Evolutionary conservation across 2,888 invertebrate genomes (phyloP).

Genomic region (Lampropteryx suffumata): DNA sequence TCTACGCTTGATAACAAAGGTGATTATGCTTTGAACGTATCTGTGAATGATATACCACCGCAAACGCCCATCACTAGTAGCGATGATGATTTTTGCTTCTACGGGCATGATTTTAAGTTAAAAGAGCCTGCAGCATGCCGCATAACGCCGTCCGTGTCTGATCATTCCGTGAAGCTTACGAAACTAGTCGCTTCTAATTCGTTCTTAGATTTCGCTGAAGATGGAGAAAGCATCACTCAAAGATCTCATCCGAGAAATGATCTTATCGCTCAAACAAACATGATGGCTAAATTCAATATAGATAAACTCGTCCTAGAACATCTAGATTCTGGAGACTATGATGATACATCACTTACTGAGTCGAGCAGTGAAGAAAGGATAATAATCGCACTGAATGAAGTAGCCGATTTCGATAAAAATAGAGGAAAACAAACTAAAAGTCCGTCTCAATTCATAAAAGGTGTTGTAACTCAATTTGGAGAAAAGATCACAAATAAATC

Average conservation of each 20-base stretch:
- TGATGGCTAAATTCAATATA: constrained; percentile 76
- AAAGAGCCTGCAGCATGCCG: constrained; percentile 69
- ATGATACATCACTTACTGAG: constrained; percentile 69
- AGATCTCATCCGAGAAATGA: constrained; percentile 61
- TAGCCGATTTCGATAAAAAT: constrained; percentile 39
- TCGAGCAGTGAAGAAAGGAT: constrained; percentile 72
- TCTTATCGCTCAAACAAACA: constrained; percentile 66
- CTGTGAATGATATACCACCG: constrained; percentile 65
- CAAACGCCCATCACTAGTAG: constrained; percentile 72
- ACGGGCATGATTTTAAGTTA: constrained; percentile 75
- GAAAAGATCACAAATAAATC: constrained; percentile 54
- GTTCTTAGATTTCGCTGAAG: constrained; percentile 67
- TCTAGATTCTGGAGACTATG: constrained; percentile 69
- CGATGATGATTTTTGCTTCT: constrained; percentile 72
- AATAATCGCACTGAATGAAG: constrained; percentile 49
- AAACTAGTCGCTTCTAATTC: constrained; percentile 67
- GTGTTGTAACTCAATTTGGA: constrained; percentile 54
- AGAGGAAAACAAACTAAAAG: constrained; percentile 51
- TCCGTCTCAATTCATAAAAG: constrained; percentile 57
- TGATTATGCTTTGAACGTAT: constrained; percentile 72
- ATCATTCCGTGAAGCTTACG: constrained; percentile 63
- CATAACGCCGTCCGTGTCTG: constrained; percentile 64
- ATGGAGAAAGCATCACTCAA: constrained; percentile 65
- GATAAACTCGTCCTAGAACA: constrained; percentile 67
- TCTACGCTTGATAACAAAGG: constrained; percentile 74